phyloP scores from a whole-genome alignment of 2,888 invertebrate genomes.

The Plagodis dolabraria region DNA sequence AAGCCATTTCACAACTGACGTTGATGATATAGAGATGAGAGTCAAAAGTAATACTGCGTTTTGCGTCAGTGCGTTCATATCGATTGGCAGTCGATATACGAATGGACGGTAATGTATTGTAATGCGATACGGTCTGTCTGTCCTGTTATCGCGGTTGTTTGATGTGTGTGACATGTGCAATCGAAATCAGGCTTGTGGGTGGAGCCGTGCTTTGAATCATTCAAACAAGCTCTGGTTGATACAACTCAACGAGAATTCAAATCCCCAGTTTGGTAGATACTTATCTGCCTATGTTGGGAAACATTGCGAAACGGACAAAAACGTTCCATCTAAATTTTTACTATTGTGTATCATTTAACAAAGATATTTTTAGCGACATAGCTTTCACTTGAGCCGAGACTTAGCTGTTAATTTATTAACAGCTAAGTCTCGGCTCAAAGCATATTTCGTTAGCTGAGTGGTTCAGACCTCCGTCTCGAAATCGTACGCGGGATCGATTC shows the following conservation, averaged over 20 bases:
- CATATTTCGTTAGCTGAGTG: no score
- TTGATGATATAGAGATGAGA: constrained; percentile 45
- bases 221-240: constrained; percentile 29
- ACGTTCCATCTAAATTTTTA: no score
- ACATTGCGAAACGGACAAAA: no score
- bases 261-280: no score
- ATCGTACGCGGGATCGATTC: no score
- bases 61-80: constrained; percentile 34
- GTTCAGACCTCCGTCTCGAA: no score
- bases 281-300: no score
- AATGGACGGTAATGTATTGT: constrained; percentile 47
- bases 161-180: constrained; percentile 55
- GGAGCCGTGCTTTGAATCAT: constrained; percentile 32
- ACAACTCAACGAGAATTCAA: constrained; percentile 15
- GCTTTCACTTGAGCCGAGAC: no score
- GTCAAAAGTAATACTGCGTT: constrained; percentile 38
- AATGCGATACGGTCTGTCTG: constrained; percentile 69
- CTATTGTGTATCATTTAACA: no score
- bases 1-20: constrained; percentile 65
- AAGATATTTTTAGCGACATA: no score
- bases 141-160: constrained; percentile 55
- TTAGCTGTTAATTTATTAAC: no score
- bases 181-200: constrained; percentile 45
- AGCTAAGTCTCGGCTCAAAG: no score
- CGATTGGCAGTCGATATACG: constrained; percentile 34